Evolutionary conservation across 2,113 vertebrate species (phyloP).

Genomic region (Ginglymostoma cirratum): DNA sequence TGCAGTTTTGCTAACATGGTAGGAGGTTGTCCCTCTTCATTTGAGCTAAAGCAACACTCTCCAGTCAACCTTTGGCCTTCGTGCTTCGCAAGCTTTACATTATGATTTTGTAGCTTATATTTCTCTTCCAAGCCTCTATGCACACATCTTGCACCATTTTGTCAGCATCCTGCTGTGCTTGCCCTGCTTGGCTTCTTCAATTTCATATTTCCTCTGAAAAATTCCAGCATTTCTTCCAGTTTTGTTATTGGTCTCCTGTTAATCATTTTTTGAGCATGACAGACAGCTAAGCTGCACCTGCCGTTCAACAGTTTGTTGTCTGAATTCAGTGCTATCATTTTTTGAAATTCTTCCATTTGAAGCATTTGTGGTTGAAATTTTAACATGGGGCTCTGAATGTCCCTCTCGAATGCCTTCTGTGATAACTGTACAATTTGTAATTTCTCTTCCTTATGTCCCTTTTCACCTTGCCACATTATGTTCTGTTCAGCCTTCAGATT

Average conservation of each 20-base stretch:
- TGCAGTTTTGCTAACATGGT: neutral
- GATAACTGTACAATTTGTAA: neutral
- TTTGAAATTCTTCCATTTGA: neutral
- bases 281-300: neutral
- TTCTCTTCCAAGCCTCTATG: neutral
- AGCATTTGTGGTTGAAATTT: no score
- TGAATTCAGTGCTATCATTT: no score
- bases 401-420: neutral
- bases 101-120: neutral
- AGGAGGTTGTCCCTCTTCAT: neutral
- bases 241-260: neutral
- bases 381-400: neutral
- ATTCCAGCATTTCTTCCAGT: neutral
- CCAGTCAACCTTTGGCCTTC: neutral
- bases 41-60: neutral
- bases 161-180: neutral
- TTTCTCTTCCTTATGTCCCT: neutral
- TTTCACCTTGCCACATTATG: neutral
- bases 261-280: neutral
- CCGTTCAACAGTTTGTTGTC: neutral
- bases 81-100: neutral
- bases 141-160: neutral
- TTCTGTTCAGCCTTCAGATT: no score
- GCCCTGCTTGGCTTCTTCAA: neutral
- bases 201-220: neutral